Evolutionary conservation across 1,140 invertebrate species (phyloP).

Genomic region (Eufriesea mexicana): DNA sequence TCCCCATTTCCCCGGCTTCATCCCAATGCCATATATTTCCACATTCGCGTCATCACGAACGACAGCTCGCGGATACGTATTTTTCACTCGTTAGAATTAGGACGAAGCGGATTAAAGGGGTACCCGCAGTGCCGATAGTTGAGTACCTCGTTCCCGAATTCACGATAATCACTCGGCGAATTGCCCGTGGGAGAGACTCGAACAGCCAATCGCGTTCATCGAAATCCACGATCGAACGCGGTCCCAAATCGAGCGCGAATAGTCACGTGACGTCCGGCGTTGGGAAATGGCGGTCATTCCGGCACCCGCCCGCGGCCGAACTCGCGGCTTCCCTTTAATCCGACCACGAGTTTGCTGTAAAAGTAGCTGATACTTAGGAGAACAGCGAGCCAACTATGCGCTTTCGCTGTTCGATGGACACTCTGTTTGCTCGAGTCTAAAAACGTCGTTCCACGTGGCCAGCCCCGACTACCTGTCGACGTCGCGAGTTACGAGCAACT

Average conservation of each 20-base stretch:
- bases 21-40: not conserved
- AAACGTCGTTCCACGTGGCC: slow-evolving; percentile 28
- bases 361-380: slow-evolving; percentile 2
- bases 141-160: no score
- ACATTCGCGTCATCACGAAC: not conserved
- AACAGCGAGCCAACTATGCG: not conserved
- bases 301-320: no score
- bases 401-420: not conserved
- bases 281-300: no score
- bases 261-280: no score
- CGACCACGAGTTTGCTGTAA: not conserved
- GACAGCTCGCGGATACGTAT: slow-evolving; percentile 1
- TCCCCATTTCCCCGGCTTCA: not conserved
- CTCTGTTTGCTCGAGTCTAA: slow-evolving; percentile 24
- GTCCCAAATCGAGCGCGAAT: no score
- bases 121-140: not conserved
- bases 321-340: slow-evolving; percentile 30
- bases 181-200: no score
- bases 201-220: no score
- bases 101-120: not conserved
- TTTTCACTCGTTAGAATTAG: slow-evolving; percentile 14
- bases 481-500: not conserved
- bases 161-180: no score
- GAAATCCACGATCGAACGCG: no score
- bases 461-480: slow-evolving; percentile 9